Conservation (phyloP, 2,113 vertebrate genomes). For the Pelecanus crispus region DNA sequence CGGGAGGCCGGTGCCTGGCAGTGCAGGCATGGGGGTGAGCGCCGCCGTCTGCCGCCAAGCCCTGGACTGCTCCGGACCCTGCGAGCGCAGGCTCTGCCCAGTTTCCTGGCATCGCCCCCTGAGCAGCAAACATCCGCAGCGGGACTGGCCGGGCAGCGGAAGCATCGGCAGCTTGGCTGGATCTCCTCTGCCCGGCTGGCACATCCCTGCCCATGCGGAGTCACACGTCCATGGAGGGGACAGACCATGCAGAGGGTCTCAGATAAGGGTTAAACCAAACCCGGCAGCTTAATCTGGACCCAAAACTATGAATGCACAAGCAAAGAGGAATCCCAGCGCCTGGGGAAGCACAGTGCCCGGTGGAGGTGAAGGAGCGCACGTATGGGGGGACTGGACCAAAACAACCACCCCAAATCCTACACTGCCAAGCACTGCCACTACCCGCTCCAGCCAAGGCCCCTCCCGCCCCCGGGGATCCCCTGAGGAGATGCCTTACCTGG, state of each 20-base stretch:
- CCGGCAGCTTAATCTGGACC: not conserved
- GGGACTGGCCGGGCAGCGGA: not conserved
- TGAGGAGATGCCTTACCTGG: constrained; percentile 67
- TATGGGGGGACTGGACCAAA: rapidly evolving
- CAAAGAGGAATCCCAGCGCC: not conserved
- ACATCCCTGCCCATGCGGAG: rapidly evolving
- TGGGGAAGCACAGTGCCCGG: not conserved
- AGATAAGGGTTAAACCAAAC: not conserved
- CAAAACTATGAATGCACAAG: not conserved
- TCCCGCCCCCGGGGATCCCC: rapidly evolving
- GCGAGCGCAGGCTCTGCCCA: not conserved
- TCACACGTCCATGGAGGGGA: rapidly evolving
- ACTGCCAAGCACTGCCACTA: not conserved
- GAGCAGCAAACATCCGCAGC: not conserved
- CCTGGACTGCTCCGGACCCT: rapidly evolving
- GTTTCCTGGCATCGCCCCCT: not conserved
- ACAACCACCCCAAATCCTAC: not conserved
- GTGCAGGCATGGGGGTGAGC: not conserved
- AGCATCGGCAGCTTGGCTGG: not conserved
- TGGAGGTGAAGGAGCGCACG: not conserved
- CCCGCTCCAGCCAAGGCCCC: not conserved
- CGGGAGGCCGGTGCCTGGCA: not conserved
- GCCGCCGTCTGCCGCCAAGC: not conserved
- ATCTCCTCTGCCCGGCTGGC: not conserved
- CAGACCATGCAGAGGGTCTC: not conserved